Evolutionary conservation across 2,888 invertebrate species (phyloP), one percentile per base, ranked within the genome.

Genomic region (Nomada flava): DNA sequence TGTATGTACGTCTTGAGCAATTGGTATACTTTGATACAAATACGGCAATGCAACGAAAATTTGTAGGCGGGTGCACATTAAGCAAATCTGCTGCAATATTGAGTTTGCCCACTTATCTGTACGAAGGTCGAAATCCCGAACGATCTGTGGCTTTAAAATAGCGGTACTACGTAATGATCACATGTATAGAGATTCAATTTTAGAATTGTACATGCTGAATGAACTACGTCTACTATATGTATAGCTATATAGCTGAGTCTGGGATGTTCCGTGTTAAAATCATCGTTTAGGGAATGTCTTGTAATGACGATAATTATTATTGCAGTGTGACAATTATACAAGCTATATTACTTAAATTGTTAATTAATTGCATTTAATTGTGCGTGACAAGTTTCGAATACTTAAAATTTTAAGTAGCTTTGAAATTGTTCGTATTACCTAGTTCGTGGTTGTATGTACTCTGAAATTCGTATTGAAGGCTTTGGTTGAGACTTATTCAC

Each of bases 131-230:
- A 36, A 68, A 77, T 62, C 44, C 62, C 55, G 63, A 76, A 57
- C 68, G 77, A 74, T 74, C 74, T 67, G 67, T 57, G n/a, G 68
- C 67, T 65, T 67, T 67, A 78, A 80, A 78, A 80, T 80, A 80
- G 72, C 80, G 50, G 50, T 71, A 55, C 78, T 78, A 72, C 80
- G 77, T 65, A 80, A 80, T 44, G 72, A 67, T 80, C 80, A 78
- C 72, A 76, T 80, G 72, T 72, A 78, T 80, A 77, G 78, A 67
- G 69, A 29, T 80, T 71, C 67, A 72, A 36, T 77, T 80, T 80
- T 78, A 77, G 80, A 77, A 77, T 72, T 77, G 80, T 63, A 26
- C 53, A 64, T 52, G 65, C 65, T 76, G 77, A 79, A 79, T 79
- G 76, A 79, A 64, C 77, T 26, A 52, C n/a, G 20, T 52, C 60